Evolutionary conservation across 2,888 invertebrate species (phyloP), one percentile per base, ranked within the genome.

Genomic region (Synergus umbraculus): DNA sequence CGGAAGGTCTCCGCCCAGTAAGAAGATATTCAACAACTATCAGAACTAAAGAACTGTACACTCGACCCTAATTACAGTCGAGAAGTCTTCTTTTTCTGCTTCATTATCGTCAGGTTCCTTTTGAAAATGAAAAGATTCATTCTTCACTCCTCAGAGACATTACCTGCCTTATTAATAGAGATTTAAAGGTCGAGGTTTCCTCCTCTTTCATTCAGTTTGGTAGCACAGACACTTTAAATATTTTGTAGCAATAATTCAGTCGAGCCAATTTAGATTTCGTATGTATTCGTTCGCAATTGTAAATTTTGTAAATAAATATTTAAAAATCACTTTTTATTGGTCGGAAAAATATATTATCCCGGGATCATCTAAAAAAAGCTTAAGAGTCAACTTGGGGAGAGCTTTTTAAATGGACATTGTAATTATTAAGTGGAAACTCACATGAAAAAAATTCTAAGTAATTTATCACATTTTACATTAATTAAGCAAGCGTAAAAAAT

Each of bases 1-100:
- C 22, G 44, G 44, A 66, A 66, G 18, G 43, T 66, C 66, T 66
- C 44, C 66, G 44, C 66, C 44, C 18, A 29, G n/a, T 66, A 9
- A 66, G 43, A 66, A 66, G 44, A 43, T n/a, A 66, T 66, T 66
- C 66, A 66, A 44, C 66, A 66, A 66, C 43, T 66, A 66, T 66
- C 18, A 4, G 37, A 43, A 43, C 12, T 66, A 43, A 22, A 12
- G 58, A 66, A 18, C 9, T 66, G 44, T 66, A 12, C 18, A 18
- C n/a, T 65, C 37, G 9, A 37, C 41, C n/a, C 66, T 43, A 66
- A 66, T 66, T 43, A 66, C 44, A 43, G 10, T 43, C 41, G 43
- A 66, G 43, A 9, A 15, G 43, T 44, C 9, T 18, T 18, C 9
- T 18, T 66, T 43, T 66, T 18, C 5, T 18, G 43, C 18, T n/a